Conservation (phyloP, 2,797 vertebrate genomes). For the Buphagus erythrorhynchus region DNA sequence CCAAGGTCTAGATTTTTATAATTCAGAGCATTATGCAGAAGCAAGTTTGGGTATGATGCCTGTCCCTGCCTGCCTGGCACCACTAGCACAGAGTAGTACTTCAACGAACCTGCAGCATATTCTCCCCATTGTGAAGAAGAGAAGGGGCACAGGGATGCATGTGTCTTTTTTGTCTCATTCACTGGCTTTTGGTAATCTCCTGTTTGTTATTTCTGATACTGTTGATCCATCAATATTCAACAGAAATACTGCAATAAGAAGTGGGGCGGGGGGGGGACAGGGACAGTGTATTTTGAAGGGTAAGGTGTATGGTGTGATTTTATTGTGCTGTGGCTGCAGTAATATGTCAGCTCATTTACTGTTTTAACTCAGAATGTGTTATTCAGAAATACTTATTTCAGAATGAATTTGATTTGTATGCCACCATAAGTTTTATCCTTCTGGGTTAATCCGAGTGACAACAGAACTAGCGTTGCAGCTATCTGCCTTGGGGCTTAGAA, state of each 20-base stretch:
- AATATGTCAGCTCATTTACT: neutral
- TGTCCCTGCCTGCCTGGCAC: too few species aligned
- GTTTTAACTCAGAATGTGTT: neutral
- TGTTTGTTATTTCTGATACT: neutral
- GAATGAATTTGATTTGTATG: neutral
- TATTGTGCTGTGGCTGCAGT: neutral
- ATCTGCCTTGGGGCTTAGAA: neutral
- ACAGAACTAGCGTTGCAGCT: neutral
- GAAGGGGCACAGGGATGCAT: neutral
- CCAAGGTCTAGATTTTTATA: neutral
- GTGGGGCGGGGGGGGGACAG: accelerated
- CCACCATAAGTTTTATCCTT: neutral
- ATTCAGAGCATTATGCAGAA: neutral
- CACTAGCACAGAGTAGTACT: neutral
- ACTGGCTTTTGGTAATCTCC: neutral
- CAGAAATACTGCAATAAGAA: neutral
- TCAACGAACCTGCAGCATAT: neutral
- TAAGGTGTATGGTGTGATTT: neutral
- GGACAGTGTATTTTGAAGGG: neutral
- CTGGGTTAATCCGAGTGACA: neutral
- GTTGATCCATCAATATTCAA: neutral
- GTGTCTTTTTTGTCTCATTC: neutral
- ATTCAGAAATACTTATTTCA: neutral
- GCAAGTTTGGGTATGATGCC: neutral
- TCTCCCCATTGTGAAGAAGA: neutral